Base-by-base conservation (phyloP, 2,888 invertebrate genomes). In the Hydroisotoma schaefferi region DNA sequence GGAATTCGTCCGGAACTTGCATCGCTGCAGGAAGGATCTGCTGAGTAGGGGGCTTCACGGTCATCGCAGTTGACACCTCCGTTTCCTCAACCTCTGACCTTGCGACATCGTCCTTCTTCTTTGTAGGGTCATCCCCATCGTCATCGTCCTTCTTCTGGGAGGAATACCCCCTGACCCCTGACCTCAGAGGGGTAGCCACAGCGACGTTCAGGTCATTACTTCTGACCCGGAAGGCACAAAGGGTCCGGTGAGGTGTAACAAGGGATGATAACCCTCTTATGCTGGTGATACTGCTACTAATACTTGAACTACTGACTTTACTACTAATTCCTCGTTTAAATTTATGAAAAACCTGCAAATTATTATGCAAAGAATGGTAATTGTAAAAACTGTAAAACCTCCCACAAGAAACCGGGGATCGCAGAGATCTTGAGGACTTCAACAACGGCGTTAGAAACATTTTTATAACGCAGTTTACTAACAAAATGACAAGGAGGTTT, bases 1-100 rank as follows among this genome's bases (percentile, higher is more conserved):
- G 98, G 89, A 94, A 97, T 10, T 90, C 87, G 77, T 97, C 97
- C 0, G 98, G 98, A 27, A 99, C 90, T 18, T 90, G 88, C 48
- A 94, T 88, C 0, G 94, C 88, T 0, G 93, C 92, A 49, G 94
- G 90, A 65, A 92, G 68, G n/a, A 69, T 53, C 10, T 62, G 63
- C 15, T 56, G 49, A n/a, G 40, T 61, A 22, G 60, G 20, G 18
- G 52, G 38, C 20, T 54, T 54, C 6, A 54, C 10, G 12, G 38
- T 37, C 33, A 52, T 27, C 10, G 54, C 54, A 18, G 20, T 52
- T 37, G 18, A 23, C 40, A 33, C 20, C 43, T 28, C 38, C n/a
- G 60, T 6, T 25, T 26, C 46, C 22, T 40, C 18, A 4, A 20
- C 33, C 10, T 29, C 40, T 18, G 15, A 20, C n/a, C 33, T 5